Conservation (phyloP, 2,888 invertebrate genomes). For the Drosophila pseudotalamancana region DNA sequence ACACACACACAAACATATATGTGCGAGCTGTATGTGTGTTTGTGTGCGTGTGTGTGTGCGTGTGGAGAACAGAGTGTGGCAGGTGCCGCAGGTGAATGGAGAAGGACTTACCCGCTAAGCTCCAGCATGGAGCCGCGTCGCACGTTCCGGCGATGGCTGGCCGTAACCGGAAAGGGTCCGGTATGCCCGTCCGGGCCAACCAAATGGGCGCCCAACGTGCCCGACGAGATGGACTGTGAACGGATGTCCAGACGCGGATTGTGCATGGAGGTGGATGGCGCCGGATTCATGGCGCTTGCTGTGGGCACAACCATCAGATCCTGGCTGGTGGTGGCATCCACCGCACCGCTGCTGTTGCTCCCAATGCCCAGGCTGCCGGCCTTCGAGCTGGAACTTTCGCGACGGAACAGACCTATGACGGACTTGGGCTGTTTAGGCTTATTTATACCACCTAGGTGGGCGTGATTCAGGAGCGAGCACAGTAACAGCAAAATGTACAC, state of each 20-base stretch:
- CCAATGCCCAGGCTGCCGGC: constrained; percentile 85
- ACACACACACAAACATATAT: constrained; percentile 12
- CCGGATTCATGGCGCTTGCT: constrained; percentile 83
- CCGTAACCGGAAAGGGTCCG: constrained; percentile 88
- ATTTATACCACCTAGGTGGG: constrained; percentile 90
- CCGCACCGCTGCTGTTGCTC: constrained; percentile 83
- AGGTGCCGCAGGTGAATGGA: constrained; percentile 33
- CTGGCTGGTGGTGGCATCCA: constrained; percentile 85
- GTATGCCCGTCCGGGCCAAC: constrained; percentile 84
- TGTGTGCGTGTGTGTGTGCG: constrained; percentile 28
- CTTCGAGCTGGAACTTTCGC: constrained; percentile 90
- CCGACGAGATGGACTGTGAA: constrained; percentile 79
- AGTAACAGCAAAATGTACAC: constrained; percentile 29
- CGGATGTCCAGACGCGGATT: constrained; percentile 81
- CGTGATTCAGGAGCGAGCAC: constrained; percentile 9
- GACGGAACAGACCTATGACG: constrained; percentile 94
- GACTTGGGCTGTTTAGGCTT: constrained; percentile 93
- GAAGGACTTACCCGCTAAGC: constrained; percentile 88
- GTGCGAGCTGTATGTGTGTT: constrained; percentile 23
- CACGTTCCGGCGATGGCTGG: constrained; percentile 88
- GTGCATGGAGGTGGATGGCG: constrained; percentile 69
- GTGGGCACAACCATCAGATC: constrained; percentile 84
- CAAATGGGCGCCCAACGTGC: constrained; percentile 78
- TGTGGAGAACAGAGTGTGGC: constrained; percentile 25
- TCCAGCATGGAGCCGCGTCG: constrained; percentile 93